Conservation (phyloP, 2,113 vertebrate species). For the Pomatostomus ruficeps region DNA sequence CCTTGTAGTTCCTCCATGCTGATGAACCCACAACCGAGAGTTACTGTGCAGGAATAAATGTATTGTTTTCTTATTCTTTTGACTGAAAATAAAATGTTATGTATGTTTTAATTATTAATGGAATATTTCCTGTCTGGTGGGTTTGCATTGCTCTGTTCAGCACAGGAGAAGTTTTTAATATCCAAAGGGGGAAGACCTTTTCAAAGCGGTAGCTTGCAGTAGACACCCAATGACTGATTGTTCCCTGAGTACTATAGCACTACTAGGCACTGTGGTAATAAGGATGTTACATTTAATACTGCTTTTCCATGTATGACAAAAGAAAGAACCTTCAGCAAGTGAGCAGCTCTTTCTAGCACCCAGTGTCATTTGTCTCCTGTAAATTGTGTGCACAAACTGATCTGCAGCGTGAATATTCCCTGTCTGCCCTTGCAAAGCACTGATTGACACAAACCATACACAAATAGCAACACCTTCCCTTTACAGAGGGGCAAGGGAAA, state of each 20-base stretch:
- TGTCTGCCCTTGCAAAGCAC: slow-evolving; percentile 40
- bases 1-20: background rate
- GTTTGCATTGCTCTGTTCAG: background rate
- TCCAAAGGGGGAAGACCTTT: background rate
- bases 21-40: background rate
- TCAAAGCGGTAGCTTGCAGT: background rate
- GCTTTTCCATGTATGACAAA: background rate
- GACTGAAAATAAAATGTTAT: background rate
- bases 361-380: slow-evolving; percentile 11
- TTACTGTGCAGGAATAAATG: background rate
- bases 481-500: background rate
- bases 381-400: background rate
- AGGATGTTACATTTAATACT: background rate
- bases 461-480: background rate
- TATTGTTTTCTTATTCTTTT: background rate
- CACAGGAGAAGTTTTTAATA: background rate
- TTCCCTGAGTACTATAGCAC: background rate
- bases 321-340: background rate
- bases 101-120: background rate
- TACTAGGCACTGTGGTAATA: background rate
- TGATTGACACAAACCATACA: background rate
- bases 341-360: background rate
- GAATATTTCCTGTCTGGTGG: background rate
- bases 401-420: slow-evolving; percentile 47
- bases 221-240: background rate